Base-by-base conservation (phyloP, 2,888 invertebrate species). In the Leucania comma region DNA sequence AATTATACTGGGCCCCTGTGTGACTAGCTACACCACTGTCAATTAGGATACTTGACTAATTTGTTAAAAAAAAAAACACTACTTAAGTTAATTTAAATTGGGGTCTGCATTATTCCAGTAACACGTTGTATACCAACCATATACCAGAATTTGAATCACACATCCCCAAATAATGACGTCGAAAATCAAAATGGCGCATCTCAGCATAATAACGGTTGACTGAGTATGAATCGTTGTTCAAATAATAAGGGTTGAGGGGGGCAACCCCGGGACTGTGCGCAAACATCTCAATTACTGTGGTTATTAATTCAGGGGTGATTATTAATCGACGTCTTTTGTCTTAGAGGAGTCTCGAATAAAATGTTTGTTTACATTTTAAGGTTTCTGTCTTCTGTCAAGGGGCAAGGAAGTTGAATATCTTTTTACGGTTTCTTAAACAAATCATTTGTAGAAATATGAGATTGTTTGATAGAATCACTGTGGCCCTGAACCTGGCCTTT, bases 221-320 rank as follows among this genome's bases (percentile, higher is more conserved):
- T 94, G 91, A 93, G 91, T 94, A 91, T 87, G 91, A 93, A 92
- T 93, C 91, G 88, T 85, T 90, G 90, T 87, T 90, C 92, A 92
- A 94, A 94, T 81, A 84, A 85, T 90, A 93, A 91, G 88, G 88
- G 87, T 81, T 82, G 80, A 84, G 17, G 85, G 87, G 88, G 85
- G 85, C 88, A 90, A 89, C 91, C 92, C 91, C 87, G 82, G 88
- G 85, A 85, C 84, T 88, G 88, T 89, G 86, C 79, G 91, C 94
- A 94, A 95, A 95, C 94, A 94, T 95, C 95, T 95, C 95, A 95
- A 95, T 95, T 95, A 95, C 95, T 85, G 87, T 84, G 84, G 87
- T 95, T 95, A 95, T 95, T 95, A 95, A 95, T 92, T 92, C 92
- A 90, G 91, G 88, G 88, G 92, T 91, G 88, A 88, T 91, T 91